These are phyloP conservation scores for Euthynnus affinis DNA, from an alignment of 2,797 vertebrate genomes.

Conservation along the genomic window DNA sequence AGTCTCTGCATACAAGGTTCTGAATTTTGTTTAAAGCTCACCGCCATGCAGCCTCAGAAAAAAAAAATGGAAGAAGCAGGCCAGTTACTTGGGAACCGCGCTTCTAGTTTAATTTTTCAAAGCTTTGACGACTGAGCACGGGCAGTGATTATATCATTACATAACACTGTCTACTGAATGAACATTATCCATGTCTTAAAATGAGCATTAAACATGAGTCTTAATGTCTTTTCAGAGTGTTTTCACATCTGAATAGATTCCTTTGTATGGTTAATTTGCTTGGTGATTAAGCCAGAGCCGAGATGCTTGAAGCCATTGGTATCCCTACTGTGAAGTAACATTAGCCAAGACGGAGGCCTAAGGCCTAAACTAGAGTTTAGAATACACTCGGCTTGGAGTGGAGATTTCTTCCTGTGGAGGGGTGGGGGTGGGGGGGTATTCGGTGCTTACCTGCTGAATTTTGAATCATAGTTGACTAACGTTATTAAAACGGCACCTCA, in stretches of 20 bases:
- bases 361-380: constrained; percentile 43
- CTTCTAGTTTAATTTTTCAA: constrained; percentile 1
- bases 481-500: no score
- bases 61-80: neutral
- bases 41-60: neutral
- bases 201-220: constrained; percentile 67
- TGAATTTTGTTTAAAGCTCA: neutral
- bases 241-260: constrained; percentile 66
- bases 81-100: neutral
- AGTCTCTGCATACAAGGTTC: neutral
- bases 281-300: constrained; percentile 65
- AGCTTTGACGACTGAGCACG: neutral
- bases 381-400: constrained; percentile 15
- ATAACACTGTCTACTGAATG: constrained; percentile 32
- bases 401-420: no score
- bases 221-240: constrained; percentile 64
- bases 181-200: constrained; percentile 61
- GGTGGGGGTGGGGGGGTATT: no score
- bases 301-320: constrained; percentile 57
- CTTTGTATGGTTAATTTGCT: constrained; percentile 63
- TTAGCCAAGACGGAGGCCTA: constrained; percentile 66
- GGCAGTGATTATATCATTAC: constrained; percentile 25
- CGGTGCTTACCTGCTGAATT: no score
- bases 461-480: no score
- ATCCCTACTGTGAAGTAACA: constrained; percentile 75